These are phyloP conservation scores for Uloborus diversus DNA, from an alignment of 1,140 invertebrate species.

Conservation along the genomic window DNA sequence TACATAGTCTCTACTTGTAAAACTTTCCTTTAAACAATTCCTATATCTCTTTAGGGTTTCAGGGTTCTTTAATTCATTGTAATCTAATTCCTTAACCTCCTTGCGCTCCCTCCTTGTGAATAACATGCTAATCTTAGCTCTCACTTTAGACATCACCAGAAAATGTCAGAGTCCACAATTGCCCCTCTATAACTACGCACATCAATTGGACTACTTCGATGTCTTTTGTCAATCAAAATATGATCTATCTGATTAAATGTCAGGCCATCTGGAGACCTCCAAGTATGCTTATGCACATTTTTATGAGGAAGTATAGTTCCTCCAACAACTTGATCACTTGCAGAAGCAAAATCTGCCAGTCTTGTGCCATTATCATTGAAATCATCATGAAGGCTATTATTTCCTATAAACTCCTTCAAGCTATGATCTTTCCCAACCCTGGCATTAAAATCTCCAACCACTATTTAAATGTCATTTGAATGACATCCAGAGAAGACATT, in stretches of 20 bases:
- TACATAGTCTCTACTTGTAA: no score
- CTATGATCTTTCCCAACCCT: not conserved
- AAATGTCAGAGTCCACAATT: not conserved
- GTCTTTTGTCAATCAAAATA: not conserved
- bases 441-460: not conserved
- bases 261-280: not conserved
- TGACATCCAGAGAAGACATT: no score
- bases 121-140: no score
- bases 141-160: slow-evolving; percentile 11
- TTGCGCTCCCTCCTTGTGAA: no score
- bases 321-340: not conserved
- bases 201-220: not conserved
- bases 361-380: not conserved
- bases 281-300: not conserved
- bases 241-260: not conserved
- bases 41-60: no score
- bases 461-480: no score
- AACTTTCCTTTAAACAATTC: no score
- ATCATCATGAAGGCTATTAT: not conserved
- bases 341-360: not conserved
- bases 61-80: no score
- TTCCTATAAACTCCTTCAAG: not conserved
- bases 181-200: not conserved
- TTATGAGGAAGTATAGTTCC: not conserved
- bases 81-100: no score